A percentile compares a stretch with the other conserved stretches of the same genome.
These are phyloP conservation scores for Cebus imitator DNA, from an alignment of 2,113 vertebrate species.

Conservation along the genomic window DNA sequence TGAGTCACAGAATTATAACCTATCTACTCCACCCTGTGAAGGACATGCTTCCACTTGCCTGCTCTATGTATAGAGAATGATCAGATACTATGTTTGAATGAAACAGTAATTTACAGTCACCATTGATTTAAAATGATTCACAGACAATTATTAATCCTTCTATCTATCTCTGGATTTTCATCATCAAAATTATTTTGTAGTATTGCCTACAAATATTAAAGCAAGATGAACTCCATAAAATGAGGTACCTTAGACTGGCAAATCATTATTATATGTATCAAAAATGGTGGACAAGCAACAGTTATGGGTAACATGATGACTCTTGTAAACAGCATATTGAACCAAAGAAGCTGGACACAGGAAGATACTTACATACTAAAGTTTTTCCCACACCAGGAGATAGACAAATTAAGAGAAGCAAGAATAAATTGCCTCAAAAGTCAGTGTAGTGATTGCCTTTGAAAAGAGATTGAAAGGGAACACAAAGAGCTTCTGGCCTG, in stretches of 20 bases:
- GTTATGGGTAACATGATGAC: neutral
- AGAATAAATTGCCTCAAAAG: neutral
- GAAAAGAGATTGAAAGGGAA: neutral
- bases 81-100: neutral
- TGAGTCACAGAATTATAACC: neutral
- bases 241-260: neutral
- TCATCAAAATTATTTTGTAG: constrained; percentile 9
- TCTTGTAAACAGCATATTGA: neutral
- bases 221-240: neutral
- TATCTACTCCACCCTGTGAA: neutral
- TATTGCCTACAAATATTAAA: neutral
- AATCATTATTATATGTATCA: neutral
- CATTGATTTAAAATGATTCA: constrained; percentile 35
- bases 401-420: neutral
- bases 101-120: constrained; percentile 29
- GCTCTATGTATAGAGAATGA: neutral
- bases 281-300: neutral
- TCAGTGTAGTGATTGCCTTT: neutral
- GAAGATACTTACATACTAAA: neutral
- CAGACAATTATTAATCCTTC: neutral
- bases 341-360: neutral
- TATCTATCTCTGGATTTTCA: neutral
- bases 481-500: neutral
- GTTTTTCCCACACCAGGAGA: neutral
- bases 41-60: neutral